phyloP scores from a whole-genome alignment of 2,888 invertebrate genomes.

The Xestoiulus laeticollis region DNA sequence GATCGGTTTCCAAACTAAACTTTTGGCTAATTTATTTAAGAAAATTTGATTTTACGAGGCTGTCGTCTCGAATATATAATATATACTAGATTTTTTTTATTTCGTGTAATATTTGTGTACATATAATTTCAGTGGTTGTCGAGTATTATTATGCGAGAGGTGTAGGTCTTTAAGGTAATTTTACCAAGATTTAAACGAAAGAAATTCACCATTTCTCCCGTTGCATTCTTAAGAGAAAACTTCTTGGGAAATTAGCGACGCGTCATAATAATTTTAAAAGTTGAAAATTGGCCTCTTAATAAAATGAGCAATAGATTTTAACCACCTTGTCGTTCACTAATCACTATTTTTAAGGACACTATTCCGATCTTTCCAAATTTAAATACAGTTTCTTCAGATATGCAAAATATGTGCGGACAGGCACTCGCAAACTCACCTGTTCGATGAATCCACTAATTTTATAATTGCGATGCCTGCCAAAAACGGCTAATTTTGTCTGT shows the following conservation, averaged over 20 bases:
- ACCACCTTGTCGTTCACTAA: no score
- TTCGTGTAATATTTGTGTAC: constrained; percentile 10
- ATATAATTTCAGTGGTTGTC: background rate
- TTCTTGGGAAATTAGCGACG: background rate
- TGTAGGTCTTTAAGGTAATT: background rate
- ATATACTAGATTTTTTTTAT: constrained; percentile 24
- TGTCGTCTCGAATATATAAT: background rate
- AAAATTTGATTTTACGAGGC: background rate
- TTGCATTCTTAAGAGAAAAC: no score
- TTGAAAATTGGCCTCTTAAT: background rate
- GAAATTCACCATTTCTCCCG: background rate
- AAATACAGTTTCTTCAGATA: no score
- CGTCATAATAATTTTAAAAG: constrained; percentile 24
- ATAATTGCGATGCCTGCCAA: no score
- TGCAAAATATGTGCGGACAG: no score
- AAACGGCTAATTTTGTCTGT: no score
- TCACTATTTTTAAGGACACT: no score
- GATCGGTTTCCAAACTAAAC: background rate
- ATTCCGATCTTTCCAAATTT: no score
- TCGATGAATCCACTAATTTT: background rate
- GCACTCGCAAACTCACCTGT: no score
- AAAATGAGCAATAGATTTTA: constrained; percentile 23
- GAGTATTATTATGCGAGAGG: constrained; percentile 1
- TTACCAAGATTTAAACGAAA: background rate
- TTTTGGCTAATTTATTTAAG: background rate